Evolutionary conservation across 2,113 vertebrate species (phyloP).

Genomic region (Picathartes gymnocephalus): DNA sequence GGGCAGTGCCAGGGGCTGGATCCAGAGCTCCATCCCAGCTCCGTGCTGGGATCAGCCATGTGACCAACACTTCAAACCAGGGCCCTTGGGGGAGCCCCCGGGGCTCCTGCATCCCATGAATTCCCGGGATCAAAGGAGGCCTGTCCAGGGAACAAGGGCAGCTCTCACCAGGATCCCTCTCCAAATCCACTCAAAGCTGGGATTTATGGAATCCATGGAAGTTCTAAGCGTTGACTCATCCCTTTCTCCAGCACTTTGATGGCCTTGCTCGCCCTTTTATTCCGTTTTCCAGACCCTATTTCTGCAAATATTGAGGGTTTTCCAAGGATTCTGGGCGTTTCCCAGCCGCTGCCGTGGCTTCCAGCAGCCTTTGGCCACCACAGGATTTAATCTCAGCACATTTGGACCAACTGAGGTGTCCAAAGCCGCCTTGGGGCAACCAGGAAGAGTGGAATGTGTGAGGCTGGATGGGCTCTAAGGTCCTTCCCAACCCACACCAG

Average conservation of each 20-base stretch:
- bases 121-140: neutral
- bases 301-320: neutral
- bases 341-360: accelerated
- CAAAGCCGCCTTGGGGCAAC: neutral
- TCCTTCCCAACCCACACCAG: neutral
- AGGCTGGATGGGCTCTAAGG: neutral
- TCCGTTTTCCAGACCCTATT: accelerated
- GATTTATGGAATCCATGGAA: accelerated
- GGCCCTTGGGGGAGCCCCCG: neutral
- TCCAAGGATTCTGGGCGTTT: accelerated
- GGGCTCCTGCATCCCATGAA: neutral
- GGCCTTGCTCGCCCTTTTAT: accelerated
- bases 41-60: neutral
- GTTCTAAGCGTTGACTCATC: accelerated
- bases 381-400: neutral
- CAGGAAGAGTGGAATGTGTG: neutral
- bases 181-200: neutral
- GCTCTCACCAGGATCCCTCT: neutral
- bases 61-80: neutral
- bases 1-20: neutral
- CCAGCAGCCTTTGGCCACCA: neutral
- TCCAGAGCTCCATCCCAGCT: neutral
- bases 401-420: accelerated
- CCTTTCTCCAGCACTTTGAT: neutral
- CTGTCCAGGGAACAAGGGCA: neutral